Evolutionary conservation across 2,888 invertebrate species (phyloP).

Genomic region (Caenorhabditis sp.): DNA sequence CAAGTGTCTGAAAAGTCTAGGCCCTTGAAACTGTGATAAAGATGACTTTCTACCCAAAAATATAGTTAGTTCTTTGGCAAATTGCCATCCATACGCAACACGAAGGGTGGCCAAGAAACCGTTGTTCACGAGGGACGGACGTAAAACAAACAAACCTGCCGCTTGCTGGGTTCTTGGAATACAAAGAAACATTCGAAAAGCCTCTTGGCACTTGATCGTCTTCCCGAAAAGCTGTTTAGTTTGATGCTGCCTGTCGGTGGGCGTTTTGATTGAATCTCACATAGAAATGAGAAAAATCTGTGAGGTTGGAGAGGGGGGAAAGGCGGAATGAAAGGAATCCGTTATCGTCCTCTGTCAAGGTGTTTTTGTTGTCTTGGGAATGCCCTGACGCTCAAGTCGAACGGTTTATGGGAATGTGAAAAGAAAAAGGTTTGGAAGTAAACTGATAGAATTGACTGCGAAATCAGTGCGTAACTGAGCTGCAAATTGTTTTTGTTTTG

Average conservation of each 20-base stretch:
- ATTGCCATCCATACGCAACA: too few relatives aligned
- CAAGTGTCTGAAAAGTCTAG: too few relatives aligned
- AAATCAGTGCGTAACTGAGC: neutral
- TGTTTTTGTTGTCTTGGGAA: neutral
- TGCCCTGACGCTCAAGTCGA: neutral
- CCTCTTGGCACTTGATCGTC: slow-evolving; percentile 45
- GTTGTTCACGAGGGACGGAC: slow-evolving; percentile 3
- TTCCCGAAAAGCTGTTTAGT: slow-evolving; percentile 31
- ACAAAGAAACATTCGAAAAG: slow-evolving; percentile 34
- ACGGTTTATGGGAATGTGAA: neutral
- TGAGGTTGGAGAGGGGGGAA: neutral
- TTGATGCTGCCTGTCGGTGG: slow-evolving; percentile 18
- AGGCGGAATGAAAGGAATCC: neutral
- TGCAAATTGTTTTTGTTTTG: slow-evolving; percentile 38
- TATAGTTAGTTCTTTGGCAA: too few relatives aligned
- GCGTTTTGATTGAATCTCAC: slow-evolving; percentile 27
- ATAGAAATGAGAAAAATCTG: slow-evolving; percentile 2
- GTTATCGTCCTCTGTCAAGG: neutral
- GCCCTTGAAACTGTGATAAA: too few relatives aligned
- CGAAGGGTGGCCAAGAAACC: too few relatives aligned
- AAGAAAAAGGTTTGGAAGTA: too few relatives aligned
- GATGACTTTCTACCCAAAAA: too few relatives aligned
- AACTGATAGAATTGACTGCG: too few relatives aligned
- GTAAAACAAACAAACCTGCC: slow-evolving; percentile 10
- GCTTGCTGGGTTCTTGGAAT: slow-evolving; percentile 24